Base-by-base conservation (phyloP, 2,888 invertebrate genomes). In the Mechanitis mazaeus region DNA sequence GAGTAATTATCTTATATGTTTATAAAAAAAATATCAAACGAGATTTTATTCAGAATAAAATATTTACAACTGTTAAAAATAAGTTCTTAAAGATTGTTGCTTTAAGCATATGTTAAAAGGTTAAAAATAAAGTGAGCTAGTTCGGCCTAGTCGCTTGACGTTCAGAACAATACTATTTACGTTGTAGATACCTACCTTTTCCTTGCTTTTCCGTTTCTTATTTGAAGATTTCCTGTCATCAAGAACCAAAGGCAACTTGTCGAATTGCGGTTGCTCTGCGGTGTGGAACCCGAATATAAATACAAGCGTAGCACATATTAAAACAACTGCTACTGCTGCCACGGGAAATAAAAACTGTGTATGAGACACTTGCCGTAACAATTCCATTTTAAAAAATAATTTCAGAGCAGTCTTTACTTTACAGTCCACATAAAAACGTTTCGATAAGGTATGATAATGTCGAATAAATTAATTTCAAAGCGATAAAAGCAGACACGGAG, bases 241-340 rank as follows among this genome's bases (percentile, higher is more conserved):
- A 70, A 91, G 75, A 69, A 90, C 85, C 70, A 91, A 83, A 53
- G 93, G 91, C 67, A 94, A 88, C 84, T 94, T 94, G 77, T 94
- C 94, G 81, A 95, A 94, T 77, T 94, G 94, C 77, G 96, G 96
- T 85, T 95, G 95, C 81, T 94, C 94, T 70, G 94, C 93, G 67
- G 94, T 93, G 87, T 94, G 94, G 86, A 95, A 95, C 68, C 95
- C 95, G 83, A 95, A 95, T 69, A 93, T 92, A 87, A 94, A 95
- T 74, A 95, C 94, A 72, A 95, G 87, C 71, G 94, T 90, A 70
- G 94, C 94, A 80, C 93, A 93, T 72, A 94, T 83, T 78, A 95
- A 91, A 74, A 95, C 94, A 78, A 93, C 91, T 72, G 92, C 85
- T 67, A 91, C 92, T 71, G 92, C 91, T 65, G 92, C 91, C 73